phyloP scores from a whole-genome alignment of 2,888 invertebrate species.

The Drosophila mimetica region DNA sequence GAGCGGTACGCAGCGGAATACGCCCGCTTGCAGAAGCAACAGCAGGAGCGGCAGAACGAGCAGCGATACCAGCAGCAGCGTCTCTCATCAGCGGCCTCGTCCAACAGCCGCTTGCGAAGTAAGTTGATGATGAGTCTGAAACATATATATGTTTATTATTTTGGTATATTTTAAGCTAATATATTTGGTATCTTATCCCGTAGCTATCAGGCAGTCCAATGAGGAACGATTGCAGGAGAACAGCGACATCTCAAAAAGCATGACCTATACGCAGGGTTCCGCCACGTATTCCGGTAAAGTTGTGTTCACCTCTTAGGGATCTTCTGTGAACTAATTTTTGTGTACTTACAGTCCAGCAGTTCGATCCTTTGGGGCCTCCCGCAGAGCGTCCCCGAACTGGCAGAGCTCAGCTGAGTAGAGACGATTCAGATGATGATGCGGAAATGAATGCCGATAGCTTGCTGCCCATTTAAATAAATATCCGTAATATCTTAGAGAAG shows the following conservation, averaged over 20 bases:
- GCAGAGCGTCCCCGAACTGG: constrained; percentile 84
- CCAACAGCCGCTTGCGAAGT: constrained; percentile 69
- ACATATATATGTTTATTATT: neutral
- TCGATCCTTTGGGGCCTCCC: constrained; percentile 84
- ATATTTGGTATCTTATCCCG: neutral
- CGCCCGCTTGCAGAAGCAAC: constrained; percentile 87
- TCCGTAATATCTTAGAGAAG: neutral
- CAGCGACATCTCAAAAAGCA: constrained; percentile 45
- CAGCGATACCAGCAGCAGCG: constrained; percentile 80
- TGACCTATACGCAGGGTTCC: constrained; percentile 48
- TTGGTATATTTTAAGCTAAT: neutral
- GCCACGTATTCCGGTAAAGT: constrained; percentile 43
- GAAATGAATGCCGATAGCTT: constrained; percentile 83
- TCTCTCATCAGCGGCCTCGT: constrained; percentile 72
- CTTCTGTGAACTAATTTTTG: neutral
- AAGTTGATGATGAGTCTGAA: neutral
- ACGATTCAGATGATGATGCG: constrained; percentile 83
- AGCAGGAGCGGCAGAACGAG: constrained; percentile 78
- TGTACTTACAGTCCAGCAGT: constrained; percentile 66
- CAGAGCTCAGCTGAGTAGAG: constrained; percentile 69
- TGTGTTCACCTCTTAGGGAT: neutral
- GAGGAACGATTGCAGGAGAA: constrained; percentile 62
- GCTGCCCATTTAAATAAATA: constrained; percentile 77
- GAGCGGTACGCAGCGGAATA: constrained; percentile 93
- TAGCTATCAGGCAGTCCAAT: constrained; percentile 66